phyloP scores from a whole-genome alignment of 2,113 vertebrate genomes.

The Nymphicus hollandicus region DNA sequence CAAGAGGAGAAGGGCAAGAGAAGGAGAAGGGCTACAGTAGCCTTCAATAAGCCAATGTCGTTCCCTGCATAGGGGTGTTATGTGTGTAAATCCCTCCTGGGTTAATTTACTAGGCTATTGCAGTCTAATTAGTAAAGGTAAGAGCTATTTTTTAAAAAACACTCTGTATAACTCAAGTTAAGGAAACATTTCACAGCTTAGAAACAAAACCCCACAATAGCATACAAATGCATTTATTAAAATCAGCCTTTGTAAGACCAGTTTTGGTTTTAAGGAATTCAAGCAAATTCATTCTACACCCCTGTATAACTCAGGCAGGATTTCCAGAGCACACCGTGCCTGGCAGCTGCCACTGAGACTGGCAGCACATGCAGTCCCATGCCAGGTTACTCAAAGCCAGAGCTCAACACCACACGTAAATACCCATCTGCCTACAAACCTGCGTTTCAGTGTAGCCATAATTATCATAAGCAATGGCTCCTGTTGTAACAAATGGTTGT shows the following conservation, averaged over 20 bases:
- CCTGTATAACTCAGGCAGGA: not conserved
- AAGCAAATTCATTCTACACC: not conserved
- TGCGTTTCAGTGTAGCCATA: not conserved
- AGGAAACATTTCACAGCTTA: not conserved
- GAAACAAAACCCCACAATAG: accelerated
- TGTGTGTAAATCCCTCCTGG: not conserved
- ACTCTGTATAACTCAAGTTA: not conserved
- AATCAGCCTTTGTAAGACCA: not conserved
- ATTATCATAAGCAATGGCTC: not conserved
- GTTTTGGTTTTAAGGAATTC: not conserved
- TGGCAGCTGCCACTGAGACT: not conserved
- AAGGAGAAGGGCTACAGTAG: not conserved
- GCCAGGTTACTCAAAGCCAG: not conserved
- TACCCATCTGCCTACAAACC: not conserved
- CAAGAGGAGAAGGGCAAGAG: not conserved
- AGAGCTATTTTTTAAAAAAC: not conserved
- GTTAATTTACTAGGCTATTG: not conserved
- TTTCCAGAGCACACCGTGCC: not conserved
- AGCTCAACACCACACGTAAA: not conserved
- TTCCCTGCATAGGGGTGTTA: not conserved
- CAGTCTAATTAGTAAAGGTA: not conserved
- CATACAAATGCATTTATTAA: not conserved
- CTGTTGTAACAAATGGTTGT: not conserved
- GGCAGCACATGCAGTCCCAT: not conserved
- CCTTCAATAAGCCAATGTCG: not conserved